Evolutionary conservation across 2,888 invertebrate species (phyloP), one percentile per base, ranked within the genome.

Genomic region (Pristionchus maxplancki): DNA sequence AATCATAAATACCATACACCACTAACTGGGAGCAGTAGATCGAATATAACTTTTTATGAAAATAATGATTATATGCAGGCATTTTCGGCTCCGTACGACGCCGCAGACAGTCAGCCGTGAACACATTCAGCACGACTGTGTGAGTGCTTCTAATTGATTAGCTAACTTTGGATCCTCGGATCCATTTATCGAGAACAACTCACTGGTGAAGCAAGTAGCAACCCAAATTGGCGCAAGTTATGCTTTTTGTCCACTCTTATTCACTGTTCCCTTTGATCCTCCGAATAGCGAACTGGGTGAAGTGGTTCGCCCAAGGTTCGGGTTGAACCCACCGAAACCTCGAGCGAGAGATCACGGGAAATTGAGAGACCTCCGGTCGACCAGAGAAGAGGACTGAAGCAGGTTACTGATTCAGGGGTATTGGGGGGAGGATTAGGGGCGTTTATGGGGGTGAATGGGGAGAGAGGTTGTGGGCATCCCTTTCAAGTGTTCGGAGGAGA

Each of bases 121-220:
- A 78, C 48, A n/a, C 48, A 44, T 78, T 78, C 78, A 78, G 78
- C 78, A 78, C 78, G n/a, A 78, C 78, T 17, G 78, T 78, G 78
- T 78, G n/a, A 48, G 78, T 37, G 34, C 13, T 71, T 13, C 8
- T 71, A 5, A n/a, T 28, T 64, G 64, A n/a, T 64, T 31, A 28
- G 28, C 11, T n/a, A 31, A n/a, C 6, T n/a, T 64, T n/a, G 64
- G 24, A 53, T 20, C 44, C 44, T 44, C 44, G 6, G 44, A 44
- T 44, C n/a, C n/a, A 11, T 44, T 44, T 11, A 44, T 6, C 6
- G 6, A 11, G 11, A 44, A 11, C 44, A 9, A 44, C 44, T 44
- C 8, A 44, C 44, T 44, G 44, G 6, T 6, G 53, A 53, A 53
- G 11, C 6, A 58, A 58, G 58, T 58, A 8, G 58, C 8, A 58